These are phyloP conservation scores for Phthorimaea operculella DNA, from an alignment of 1,140 invertebrate species.

Conservation along the genomic window DNA sequence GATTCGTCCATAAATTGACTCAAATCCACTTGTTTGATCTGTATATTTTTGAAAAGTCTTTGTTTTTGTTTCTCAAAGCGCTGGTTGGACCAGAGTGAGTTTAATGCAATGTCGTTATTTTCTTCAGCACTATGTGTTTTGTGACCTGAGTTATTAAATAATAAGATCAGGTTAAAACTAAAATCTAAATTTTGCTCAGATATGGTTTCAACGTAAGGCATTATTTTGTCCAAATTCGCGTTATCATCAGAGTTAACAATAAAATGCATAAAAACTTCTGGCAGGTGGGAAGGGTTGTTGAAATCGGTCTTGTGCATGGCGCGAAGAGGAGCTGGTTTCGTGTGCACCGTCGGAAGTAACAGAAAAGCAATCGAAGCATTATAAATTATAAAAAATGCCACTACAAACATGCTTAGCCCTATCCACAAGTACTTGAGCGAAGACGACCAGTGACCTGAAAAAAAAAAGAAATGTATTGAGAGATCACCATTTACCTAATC, in stretches of 20 bases:
- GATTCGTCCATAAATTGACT: constrained; percentile 37
- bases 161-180: constrained; percentile 36
- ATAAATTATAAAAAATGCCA: constrained; percentile 48
- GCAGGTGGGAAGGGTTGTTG: constrained; percentile 11
- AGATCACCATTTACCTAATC: no score
- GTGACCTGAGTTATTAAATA: constrained; percentile 26
- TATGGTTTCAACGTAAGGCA: constrained; percentile 34
- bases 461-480: constrained; percentile 10
- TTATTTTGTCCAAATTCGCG: constrained; percentile 26
- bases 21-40: constrained; percentile 31
- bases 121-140: constrained; percentile 29
- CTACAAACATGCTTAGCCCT: constrained; percentile 43
- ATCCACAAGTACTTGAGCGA: constrained; percentile 50
- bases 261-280: constrained; percentile 45
- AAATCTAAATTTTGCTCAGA: constrained; percentile 34
- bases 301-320: constrained; percentile 5
- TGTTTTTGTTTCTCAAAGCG: constrained; percentile 11
- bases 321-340: constrained; percentile 15
- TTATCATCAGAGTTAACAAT: constrained; percentile 28
- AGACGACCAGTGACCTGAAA: constrained; percentile 52
- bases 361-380: constrained; percentile 38
- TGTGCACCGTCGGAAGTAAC: constrained; percentile 24
- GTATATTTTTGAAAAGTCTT: constrained; percentile 22
- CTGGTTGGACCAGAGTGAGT: constrained; percentile 27
- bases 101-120: constrained; percentile 43